Evolutionary conservation across 2,888 invertebrate genomes (phyloP), one percentile per base, ranked within the genome.

Genomic region (Drosophila fulvimacula): DNA sequence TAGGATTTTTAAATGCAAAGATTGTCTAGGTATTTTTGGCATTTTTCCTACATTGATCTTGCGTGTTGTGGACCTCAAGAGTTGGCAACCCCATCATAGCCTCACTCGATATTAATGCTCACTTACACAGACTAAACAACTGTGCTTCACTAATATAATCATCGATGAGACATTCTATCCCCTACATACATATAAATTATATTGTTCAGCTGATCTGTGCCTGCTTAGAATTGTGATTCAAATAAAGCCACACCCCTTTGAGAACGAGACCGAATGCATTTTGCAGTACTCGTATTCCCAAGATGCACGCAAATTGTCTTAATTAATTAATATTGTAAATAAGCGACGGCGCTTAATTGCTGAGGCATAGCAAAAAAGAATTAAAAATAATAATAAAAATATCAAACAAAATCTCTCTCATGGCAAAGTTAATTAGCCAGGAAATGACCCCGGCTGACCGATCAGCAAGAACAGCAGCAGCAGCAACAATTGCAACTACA

Each of bases 401-500:
- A 24, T 38, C 24, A 52, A 21, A 56, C 11, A 30, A 61, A 65
- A 73, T 65, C 42, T 41, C 53, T 41, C 41, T 72, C 62, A 88
- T 89, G 89, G 67, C 73, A 88, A 75, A 64, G 64, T 87, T 88
- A 91, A 91, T 91, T 91, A 90, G 91, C 76, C 90, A 90, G 91
- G 90, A 91, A 91, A 91, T 91, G 91, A 91, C 91, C 91, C 85
- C 90, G 81, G 77, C 82, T 85, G 83, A 84, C 83, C 83, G 89
- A 77, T 73, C 77, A 53, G 44, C 53, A 58, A 51, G 27, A 46
- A 17, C 24, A 34, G 36, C 76, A 59, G 36, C 76, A 59, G 3
- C 44, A 49, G 38, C 46, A 68, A 48, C 74, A 69, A 73, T 67
- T 68, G 79, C 82, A 76, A 42, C 49, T 55, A 60, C 51, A 68